Base-by-base conservation (phyloP, 2,888 invertebrate genomes). In the Junonia oenone region DNA sequence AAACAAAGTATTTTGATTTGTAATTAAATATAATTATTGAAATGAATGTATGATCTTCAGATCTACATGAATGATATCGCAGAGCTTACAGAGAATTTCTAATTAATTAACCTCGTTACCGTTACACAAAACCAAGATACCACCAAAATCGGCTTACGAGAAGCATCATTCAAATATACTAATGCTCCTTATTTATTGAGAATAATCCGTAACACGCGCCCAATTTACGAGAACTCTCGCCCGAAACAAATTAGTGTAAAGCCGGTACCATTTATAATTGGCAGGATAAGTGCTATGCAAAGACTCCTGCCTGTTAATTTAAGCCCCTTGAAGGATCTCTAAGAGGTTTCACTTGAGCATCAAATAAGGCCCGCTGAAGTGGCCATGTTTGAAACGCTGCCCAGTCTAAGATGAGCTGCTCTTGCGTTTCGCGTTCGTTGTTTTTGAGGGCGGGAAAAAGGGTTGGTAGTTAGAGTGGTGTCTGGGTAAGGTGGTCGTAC, bases 161-260 rank as follows among this genome's bases (percentile, higher is more conserved):
- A 50, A 76, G 71, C 72, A 73, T 75, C 73, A 72, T 71, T 76
- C 76, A 76, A 67, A 69, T 71, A 70, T 75, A 64, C 72, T 76
- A 76, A 82, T 78, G 73, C 77, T 76, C 73, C 76, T 83, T 82
- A 84, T 86, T 84, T 83, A 85, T 83, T 83, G 76, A 81, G 68
- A 74, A 69, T 83, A 81, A 84, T 85, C 82, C 75, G 77, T 83
- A 76, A 66, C 66, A 61, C 58, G 27, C 37, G 51, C 19, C 53
- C 57, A 51, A 48, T 59, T 57, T 46, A 38, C 37, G 19, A 22
- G 61, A 58, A 37, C 61, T 26, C 47, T 45, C 19, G 19, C 27
- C 8, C 14, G 6, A 31, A n/a, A 33, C 50, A 56, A 58, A 56
- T 58, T 51, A 53, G 38, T 51, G 45, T 46, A 37, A 50, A 51